A percentile compares a stretch with the other conserved stretches of the same genome.
phyloP scores from a whole-genome alignment of 2,888 invertebrate species.

The Callinectes sapidus region DNA sequence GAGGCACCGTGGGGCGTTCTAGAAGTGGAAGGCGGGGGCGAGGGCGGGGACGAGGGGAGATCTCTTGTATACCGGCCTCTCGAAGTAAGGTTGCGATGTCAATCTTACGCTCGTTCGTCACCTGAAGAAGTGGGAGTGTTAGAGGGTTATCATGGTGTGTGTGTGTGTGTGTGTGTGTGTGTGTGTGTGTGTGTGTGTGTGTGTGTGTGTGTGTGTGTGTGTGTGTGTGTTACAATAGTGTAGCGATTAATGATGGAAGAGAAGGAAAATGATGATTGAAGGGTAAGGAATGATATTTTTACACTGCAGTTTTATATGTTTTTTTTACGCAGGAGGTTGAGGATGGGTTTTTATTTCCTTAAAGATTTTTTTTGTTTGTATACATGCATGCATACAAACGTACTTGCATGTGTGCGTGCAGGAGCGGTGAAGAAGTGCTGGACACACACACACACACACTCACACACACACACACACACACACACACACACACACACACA shows the following conservation, averaged over 20 bases:
- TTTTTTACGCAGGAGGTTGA: background rate
- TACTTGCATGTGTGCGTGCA: constrained; percentile 17
- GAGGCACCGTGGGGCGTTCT: background rate
- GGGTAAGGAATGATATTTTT: background rate
- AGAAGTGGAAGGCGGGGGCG: background rate
- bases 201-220: background rate
- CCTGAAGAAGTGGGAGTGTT: constrained; percentile 31
- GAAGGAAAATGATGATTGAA: background rate
- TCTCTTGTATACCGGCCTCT: background rate
- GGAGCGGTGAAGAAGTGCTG: background rate
- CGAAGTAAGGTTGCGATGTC: constrained; percentile 26
- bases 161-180: constrained; percentile 17
- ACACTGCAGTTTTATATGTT: background rate
- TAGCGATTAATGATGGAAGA: background rate
- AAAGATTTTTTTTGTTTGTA: background rate
- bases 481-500: background rate
- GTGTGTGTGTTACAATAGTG: background rate
- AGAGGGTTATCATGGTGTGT: background rate
- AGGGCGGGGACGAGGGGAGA: background rate
- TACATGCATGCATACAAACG: background rate
- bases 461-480: constrained; percentile 25
- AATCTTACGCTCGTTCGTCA: constrained; percentile 23
- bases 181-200: constrained; percentile 8
- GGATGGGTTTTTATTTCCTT: background rate
- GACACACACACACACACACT: background rate